phyloP scores from a whole-genome alignment of 2,113 vertebrate genomes.

The Galeopterus variegatus region DNA sequence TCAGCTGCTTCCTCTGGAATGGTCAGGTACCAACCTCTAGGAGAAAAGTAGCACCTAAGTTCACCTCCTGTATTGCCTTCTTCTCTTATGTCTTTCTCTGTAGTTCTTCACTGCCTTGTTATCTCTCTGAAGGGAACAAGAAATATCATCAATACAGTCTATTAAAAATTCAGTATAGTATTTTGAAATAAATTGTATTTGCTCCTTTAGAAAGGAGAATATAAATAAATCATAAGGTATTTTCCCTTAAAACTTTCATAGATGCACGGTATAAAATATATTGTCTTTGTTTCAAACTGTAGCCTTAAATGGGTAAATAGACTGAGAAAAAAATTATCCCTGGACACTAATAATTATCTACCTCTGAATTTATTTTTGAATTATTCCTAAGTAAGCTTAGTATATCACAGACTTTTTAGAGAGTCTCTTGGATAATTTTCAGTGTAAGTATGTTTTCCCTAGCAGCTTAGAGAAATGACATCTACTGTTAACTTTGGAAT shows the following conservation, averaged over 20 bases:
- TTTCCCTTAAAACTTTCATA: constrained; percentile 38
- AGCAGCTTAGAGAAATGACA: constrained; percentile 50
- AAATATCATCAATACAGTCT: constrained; percentile 22
- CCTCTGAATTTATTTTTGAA: neutral
- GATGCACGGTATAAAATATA: neutral
- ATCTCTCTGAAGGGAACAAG: constrained; percentile 20
- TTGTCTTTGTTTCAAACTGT: neutral
- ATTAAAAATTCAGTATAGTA: constrained; percentile 28
- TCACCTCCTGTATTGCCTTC: neutral
- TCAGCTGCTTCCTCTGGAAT: neutral
- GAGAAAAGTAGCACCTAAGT: neutral
- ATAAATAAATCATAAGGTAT: constrained; percentile 34
- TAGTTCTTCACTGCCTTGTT: neutral
- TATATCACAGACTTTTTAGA: neutral
- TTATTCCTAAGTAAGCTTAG: constrained; percentile 43
- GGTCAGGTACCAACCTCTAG: neutral
- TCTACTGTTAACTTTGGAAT: neutral
- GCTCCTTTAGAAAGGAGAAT: constrained; percentile 7
- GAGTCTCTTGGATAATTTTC: neutral
- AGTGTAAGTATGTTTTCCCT: constrained; percentile 59
- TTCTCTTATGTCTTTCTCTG: neutral
- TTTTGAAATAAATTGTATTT: constrained; percentile 67
- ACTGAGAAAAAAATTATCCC: neutral
- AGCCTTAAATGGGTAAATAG: constrained; percentile 38
- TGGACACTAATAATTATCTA: neutral